Conservation (phyloP, 2,888 invertebrate genomes). For the Crematogaster levior region DNA sequence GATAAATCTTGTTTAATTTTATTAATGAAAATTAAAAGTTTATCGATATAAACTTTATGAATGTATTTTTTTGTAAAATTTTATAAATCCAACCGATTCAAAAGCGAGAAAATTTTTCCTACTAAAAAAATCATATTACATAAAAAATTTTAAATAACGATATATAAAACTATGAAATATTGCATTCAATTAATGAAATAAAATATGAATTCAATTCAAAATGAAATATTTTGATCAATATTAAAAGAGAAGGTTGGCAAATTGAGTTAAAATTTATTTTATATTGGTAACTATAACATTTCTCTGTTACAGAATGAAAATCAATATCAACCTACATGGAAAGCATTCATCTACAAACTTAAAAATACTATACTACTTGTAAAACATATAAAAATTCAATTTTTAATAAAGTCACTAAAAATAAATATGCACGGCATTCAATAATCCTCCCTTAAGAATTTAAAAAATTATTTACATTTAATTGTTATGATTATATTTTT, state of each 20-base stretch:
- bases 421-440: slow-evolving; percentile 14
- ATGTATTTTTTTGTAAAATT: background rate
- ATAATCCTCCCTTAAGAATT: background rate
- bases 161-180: too few species aligned
- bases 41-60: background rate
- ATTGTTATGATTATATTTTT: slow-evolving; percentile 8
- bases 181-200: too few species aligned
- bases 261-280: slow-evolving; percentile 30
- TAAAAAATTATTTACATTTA: slow-evolving; percentile 21
- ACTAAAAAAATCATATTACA: too few species aligned
- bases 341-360: background rate
- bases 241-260: background rate
- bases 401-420: slow-evolving; percentile 4
- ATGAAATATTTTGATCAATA: background rate
- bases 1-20: background rate
- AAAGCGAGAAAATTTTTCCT: background rate
- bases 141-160: too few species aligned
- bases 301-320: slow-evolving; percentile 8
- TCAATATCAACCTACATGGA: background rate
- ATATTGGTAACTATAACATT: slow-evolving; percentile 21
- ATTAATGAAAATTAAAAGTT: background rate
- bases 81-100: background rate
- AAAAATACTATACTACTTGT: background rate
- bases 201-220: background rate
- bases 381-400: slow-evolving; percentile 3